Evolutionary conservation across 1,140 invertebrate species (phyloP).

Genomic region (Pinna nobilis): DNA sequence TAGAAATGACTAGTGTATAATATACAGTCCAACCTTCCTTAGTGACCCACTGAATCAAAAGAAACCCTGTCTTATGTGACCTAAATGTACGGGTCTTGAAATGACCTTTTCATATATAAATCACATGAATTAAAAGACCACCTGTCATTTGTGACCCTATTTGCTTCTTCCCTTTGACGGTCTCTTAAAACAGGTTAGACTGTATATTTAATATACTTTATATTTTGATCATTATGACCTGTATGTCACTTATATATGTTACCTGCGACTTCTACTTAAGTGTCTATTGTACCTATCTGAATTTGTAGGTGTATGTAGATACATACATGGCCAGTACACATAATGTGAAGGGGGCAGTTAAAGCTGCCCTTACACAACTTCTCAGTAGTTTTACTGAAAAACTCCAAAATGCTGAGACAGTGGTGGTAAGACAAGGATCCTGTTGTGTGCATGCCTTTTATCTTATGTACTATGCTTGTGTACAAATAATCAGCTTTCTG

Average conservation of each 20-base stretch:
- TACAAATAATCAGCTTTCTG: background rate
- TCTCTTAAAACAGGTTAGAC: too few relatives aligned
- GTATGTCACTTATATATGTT: background rate
- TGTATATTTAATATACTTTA: too few relatives aligned
- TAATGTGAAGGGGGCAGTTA: constrained; percentile 66
- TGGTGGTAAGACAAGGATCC: constrained; percentile 56
- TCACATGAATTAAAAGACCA: background rate
- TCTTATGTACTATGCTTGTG: constrained; percentile 6
- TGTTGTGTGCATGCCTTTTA: constrained; percentile 21
- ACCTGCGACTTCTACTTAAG: background rate
- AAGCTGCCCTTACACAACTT: constrained; percentile 70
- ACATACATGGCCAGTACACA: constrained; percentile 60
- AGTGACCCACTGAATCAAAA: too few relatives aligned
- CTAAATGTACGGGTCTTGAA: too few relatives aligned
- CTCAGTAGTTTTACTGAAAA: constrained; percentile 66
- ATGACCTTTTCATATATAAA: too few relatives aligned
- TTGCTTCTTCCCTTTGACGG: background rate
- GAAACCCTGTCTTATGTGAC: too few relatives aligned
- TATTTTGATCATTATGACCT: too few relatives aligned
- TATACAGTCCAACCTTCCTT: too few relatives aligned
- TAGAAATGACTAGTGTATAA: too few relatives aligned
- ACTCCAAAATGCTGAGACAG: constrained; percentile 52
- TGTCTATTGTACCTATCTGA: background rate
- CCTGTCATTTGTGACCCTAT: background rate
- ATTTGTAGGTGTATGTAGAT: constrained; percentile 70